Percentiles rank a stretch among this genome's conserved stretches.
phyloP scores from a whole-genome alignment of 1,140 invertebrate genomes.

The Calephelis nemesis region DNA sequence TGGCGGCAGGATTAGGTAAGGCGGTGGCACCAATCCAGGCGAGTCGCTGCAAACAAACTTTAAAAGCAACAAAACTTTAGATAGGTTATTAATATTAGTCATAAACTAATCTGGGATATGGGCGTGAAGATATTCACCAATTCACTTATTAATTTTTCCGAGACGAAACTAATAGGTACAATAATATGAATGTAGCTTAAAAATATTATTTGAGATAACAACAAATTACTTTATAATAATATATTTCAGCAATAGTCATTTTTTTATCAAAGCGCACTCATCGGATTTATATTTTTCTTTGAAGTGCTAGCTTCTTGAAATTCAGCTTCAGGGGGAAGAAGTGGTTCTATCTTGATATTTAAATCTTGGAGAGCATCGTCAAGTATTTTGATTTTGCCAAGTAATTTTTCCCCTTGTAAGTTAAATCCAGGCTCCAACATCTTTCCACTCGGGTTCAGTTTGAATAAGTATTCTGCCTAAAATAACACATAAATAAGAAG shows the following conservation, averaged over 20 bases:
- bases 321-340: constrained; percentile 48
- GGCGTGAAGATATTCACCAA: too few relatives aligned
- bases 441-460: constrained; percentile 79
- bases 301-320: constrained; percentile 29
- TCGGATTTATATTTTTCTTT: constrained; percentile 42
- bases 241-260: background rate
- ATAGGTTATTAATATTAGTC: too few relatives aligned
- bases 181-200: too few relatives aligned
- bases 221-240: too few relatives aligned
- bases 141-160: too few relatives aligned
- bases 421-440: constrained; percentile 80
- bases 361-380: constrained; percentile 62
- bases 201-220: too few relatives aligned
- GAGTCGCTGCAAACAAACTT: too few relatives aligned
- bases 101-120: too few relatives aligned
- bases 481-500: background rate
- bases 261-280: constrained; percentile 47
- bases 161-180: too few relatives aligned
- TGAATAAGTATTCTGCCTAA: constrained; percentile 80
- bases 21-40: too few relatives aligned
- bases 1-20: too few relatives aligned
- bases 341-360: constrained; percentile 62
- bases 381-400: constrained; percentile 70
- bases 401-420: constrained; percentile 63
- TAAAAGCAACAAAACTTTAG: too few relatives aligned